These are phyloP conservation scores for Ispidina lecontei DNA, from an alignment of 2,797 vertebrate genomes.

Conservation along the genomic window DNA sequence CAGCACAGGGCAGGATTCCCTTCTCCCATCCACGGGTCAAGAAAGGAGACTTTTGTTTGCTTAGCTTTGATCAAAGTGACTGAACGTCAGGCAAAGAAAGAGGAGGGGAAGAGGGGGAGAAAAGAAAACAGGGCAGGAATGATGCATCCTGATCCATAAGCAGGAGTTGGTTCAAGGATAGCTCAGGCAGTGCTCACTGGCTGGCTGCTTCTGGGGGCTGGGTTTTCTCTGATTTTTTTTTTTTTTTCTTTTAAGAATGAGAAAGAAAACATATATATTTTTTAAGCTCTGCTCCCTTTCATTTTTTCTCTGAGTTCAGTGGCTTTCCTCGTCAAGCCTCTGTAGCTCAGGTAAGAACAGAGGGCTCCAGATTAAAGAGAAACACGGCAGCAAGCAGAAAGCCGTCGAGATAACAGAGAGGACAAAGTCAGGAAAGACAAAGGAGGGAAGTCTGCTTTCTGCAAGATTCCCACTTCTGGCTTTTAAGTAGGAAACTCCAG, in stretches of 20 bases:
- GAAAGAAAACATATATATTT: conserved; percentile 37
- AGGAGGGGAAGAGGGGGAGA: accelerated
- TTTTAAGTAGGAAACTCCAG: not conserved
- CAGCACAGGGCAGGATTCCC: not conserved
- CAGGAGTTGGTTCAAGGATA: conserved; percentile 48
- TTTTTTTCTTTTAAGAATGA: not conserved
- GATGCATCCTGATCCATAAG: not conserved
- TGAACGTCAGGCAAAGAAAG: not conserved
- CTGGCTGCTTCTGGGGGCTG: not conserved
- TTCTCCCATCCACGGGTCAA: not conserved
- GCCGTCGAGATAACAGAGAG: not conserved
- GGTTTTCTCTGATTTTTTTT: not conserved
- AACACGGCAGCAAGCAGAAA: conserved; percentile 44
- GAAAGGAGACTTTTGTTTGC: not conserved
- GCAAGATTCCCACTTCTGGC: not conserved
- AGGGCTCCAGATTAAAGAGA: conserved; percentile 60
- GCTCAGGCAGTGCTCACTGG: conserved; percentile 8
- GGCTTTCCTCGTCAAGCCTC: conserved; percentile 30
- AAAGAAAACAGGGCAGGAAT: conserved; percentile 18
- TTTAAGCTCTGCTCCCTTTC: conserved; percentile 40
- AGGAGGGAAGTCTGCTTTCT: conserved; percentile 21
- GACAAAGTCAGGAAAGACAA: conserved; percentile 23
- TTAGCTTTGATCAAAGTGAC: conserved; percentile 40
- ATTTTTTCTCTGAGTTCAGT: conserved; percentile 9
- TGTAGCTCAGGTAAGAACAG: conserved; percentile 58